Percentiles rank a stretch among this genome's conserved stretches.
Evolutionary conservation across 2,113 vertebrate species (phyloP).

Genomic region (Sturnus vulgaris): DNA sequence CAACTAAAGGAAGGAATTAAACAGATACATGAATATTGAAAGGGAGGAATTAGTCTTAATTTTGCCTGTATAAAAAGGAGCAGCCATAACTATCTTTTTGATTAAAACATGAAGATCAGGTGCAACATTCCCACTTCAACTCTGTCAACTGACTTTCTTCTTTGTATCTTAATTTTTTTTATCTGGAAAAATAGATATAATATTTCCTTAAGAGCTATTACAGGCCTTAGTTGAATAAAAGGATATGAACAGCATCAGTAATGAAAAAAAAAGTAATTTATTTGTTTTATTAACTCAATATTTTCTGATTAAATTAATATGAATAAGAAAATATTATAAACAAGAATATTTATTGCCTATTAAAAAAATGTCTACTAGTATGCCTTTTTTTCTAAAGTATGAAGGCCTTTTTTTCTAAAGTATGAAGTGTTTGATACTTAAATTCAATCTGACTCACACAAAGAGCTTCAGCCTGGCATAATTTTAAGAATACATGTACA

Average conservation of each 20-base stretch:
- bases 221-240: not conserved
- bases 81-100: not conserved
- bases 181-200: not conserved
- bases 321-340: not conserved
- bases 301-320: not conserved
- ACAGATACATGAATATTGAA: not conserved
- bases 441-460: not conserved
- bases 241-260: not conserved
- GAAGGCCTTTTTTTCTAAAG: not conserved
- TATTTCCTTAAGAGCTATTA: not conserved
- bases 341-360: not conserved
- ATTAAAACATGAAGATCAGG: not conserved
- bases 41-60: not conserved
- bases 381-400: not conserved
- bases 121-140: not conserved
- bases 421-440: not conserved
- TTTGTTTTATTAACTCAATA: not conserved
- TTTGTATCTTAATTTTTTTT: not conserved
- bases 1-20: not conserved
- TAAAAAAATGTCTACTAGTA: not conserved
- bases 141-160: not conserved
- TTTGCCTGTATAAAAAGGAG: not conserved
- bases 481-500: not conserved
- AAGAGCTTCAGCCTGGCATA: not conserved
- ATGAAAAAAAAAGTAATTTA: not conserved